A percentile compares a stretch with the other conserved stretches of the same genome.
phyloP scores from a whole-genome alignment of 2,113 vertebrate species.

The Tamias sibiricus region DNA sequence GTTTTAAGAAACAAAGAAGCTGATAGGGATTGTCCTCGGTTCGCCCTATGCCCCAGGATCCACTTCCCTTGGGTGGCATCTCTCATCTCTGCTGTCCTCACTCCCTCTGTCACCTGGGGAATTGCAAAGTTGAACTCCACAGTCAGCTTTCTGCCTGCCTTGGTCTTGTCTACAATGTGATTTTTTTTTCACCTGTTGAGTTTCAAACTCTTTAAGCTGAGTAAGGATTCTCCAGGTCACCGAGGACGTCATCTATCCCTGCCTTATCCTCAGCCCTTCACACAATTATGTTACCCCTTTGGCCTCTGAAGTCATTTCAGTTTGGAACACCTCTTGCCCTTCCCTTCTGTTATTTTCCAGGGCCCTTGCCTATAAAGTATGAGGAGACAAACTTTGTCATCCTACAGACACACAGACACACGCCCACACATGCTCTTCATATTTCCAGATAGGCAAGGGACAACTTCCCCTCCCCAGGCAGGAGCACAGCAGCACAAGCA shows the following conservation, averaged over 20 bases:
- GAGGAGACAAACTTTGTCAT: background rate
- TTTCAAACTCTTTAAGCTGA: background rate
- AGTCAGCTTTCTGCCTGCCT: background rate
- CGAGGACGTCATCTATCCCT: background rate
- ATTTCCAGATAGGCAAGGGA: background rate
- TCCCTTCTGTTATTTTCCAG: background rate
- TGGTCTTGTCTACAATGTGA: background rate
- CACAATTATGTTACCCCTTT: no score
- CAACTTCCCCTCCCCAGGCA: background rate
- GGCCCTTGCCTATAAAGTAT: background rate
- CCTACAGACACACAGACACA: background rate
- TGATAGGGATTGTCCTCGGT: background rate
- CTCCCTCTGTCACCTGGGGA: background rate
- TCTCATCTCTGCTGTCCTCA: background rate
- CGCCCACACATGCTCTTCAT: background rate
- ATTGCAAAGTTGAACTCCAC: background rate
- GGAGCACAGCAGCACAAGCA: background rate
- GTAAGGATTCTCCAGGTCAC: background rate
- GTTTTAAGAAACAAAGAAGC: background rate
- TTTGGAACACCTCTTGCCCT: background rate
- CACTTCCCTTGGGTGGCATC: rapidly evolving
- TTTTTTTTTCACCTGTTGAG: background rate
- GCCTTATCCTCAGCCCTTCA: background rate
- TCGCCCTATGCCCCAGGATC: background rate
- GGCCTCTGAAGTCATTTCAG: background rate